phyloP scores from a whole-genome alignment of 2,888 invertebrate species.

The Netelia melanura region DNA sequence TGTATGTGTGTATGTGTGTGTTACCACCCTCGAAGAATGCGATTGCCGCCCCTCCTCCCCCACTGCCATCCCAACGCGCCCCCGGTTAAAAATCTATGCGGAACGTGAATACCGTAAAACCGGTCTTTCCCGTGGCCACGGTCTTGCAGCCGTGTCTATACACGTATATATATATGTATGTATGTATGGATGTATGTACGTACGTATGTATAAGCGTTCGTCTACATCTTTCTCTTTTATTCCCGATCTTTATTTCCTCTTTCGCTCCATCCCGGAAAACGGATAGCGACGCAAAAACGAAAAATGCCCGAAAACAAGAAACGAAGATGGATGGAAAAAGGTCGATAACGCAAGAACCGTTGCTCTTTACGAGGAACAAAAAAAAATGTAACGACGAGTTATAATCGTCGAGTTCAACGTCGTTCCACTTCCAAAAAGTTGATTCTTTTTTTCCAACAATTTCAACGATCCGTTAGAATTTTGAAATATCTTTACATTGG shows the following conservation, averaged over 20 bases:
- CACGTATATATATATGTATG: not conserved
- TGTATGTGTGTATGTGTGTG: slow-evolving; percentile 5
- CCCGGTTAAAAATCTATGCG: slow-evolving; percentile 67
- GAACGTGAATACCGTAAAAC: slow-evolving; percentile 70
- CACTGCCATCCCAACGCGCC: slow-evolving; percentile 21
- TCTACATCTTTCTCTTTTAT: slow-evolving; percentile 43
- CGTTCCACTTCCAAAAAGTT: too few relatives aligned
- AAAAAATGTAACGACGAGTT: too few relatives aligned
- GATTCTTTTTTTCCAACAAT: too few relatives aligned
- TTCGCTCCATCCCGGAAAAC: slow-evolving; percentile 15
- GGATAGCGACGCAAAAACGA: not conserved
- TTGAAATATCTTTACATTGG: too few relatives aligned
- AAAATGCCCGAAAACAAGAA: too few relatives aligned
- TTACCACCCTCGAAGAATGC: slow-evolving; percentile 65
- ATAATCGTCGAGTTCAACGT: too few relatives aligned
- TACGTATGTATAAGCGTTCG: slow-evolving; percentile 22
- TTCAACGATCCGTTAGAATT: too few relatives aligned
- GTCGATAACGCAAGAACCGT: too few relatives aligned
- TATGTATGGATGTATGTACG: not conserved
- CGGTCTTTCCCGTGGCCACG: slow-evolving; percentile 65
- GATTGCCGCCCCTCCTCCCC: slow-evolving; percentile 50
- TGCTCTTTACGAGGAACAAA: too few relatives aligned
- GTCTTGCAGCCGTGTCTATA: slow-evolving; percentile 26
- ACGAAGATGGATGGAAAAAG: too few relatives aligned
- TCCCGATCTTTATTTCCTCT: slow-evolving; percentile 17